Evolutionary conservation across 2,888 invertebrate genomes (phyloP).

Genomic region (Epistrophella euchroma): DNA sequence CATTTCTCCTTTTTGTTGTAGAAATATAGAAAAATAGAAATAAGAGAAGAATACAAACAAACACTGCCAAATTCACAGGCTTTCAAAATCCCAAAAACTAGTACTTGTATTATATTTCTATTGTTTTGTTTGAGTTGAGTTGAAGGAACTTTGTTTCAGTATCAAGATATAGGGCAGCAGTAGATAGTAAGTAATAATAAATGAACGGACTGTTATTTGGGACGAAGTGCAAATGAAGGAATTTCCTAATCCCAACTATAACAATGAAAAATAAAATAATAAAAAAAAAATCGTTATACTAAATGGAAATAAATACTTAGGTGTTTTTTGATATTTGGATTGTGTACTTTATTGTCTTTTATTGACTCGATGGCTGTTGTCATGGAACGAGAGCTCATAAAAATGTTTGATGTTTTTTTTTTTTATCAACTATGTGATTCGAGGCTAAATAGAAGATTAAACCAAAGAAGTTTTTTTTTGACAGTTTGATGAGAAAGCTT

Average conservation of each 20-base stretch:
- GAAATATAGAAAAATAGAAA: background rate
- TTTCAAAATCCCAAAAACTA: slow-evolving; percentile 33
- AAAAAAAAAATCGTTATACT: slow-evolving; percentile 26
- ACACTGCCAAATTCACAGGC: slow-evolving; percentile 51
- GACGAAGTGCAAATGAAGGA: slow-evolving; percentile 16
- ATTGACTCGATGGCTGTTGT: slow-evolving; percentile 1
- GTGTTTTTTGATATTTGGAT: slow-evolving; percentile 14
- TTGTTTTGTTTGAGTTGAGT: slow-evolving; percentile 30
- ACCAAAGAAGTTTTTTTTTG: background rate
- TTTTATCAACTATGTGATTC: background rate
- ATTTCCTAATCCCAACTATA: background rate
- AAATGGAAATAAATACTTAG: slow-evolving; percentile 20
- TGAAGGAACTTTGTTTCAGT: slow-evolving; percentile 34
- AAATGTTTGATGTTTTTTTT: slow-evolving; percentile 2
- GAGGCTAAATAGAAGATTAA: background rate
- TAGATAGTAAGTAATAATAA: slow-evolving; percentile 10
- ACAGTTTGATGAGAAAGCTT: too few relatives aligned
- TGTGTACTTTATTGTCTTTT: background rate
- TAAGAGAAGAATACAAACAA: background rate
- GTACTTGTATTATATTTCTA: slow-evolving; percentile 16
- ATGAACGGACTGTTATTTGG: slow-evolving; percentile 28
- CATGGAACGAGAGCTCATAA: slow-evolving; percentile 6
- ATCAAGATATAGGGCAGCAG: background rate
- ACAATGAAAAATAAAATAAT: slow-evolving; percentile 15
- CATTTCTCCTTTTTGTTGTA: slow-evolving; percentile 31